Evolutionary conservation across 2,797 vertebrate genomes (phyloP).

Genomic region (Momotus momota): DNA sequence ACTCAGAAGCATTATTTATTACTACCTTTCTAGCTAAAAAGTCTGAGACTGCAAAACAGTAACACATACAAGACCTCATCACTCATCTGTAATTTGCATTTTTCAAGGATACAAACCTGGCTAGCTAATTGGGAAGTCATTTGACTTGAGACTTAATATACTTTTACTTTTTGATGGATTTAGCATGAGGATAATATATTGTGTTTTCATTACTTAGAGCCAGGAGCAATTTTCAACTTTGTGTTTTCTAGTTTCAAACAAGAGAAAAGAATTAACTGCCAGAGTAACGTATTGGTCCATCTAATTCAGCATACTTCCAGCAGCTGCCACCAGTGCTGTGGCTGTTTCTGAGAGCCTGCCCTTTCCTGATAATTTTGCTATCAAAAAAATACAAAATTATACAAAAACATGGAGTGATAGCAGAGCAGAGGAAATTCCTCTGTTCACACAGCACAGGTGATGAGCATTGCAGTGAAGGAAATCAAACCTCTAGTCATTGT

Average conservation of each 20-base stretch:
- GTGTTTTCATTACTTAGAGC: constrained; percentile 27
- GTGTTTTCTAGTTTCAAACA: constrained; percentile 31
- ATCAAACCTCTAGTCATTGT: not conserved
- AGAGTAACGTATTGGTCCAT: not conserved
- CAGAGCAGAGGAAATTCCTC: not conserved
- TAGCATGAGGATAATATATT: constrained; percentile 20
- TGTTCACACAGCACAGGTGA: fast-evolving
- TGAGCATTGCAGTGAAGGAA: not conserved
- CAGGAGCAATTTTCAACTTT: constrained; percentile 13
- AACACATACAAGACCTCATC: constrained; percentile 26
- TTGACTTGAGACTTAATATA: constrained; percentile 47
- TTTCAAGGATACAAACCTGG: constrained; percentile 19
- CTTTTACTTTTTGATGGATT: constrained; percentile 39
- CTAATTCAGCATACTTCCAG: not conserved
- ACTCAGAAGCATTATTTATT: constrained; percentile 26
- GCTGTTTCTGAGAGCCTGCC: not conserved
- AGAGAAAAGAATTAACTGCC: constrained; percentile 31
- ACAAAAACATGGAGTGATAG: not conserved
- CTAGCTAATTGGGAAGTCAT: constrained; percentile 33
- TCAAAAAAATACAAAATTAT: not conserved
- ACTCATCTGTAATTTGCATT: constrained; percentile 48
- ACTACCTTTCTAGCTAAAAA: constrained; percentile 11
- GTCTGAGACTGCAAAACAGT: constrained; percentile 30
- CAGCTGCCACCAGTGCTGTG: not conserved
- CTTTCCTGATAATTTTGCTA: not conserved